phyloP scores from a whole-genome alignment of 2,113 vertebrate species.

The Ciconia boyciana region DNA sequence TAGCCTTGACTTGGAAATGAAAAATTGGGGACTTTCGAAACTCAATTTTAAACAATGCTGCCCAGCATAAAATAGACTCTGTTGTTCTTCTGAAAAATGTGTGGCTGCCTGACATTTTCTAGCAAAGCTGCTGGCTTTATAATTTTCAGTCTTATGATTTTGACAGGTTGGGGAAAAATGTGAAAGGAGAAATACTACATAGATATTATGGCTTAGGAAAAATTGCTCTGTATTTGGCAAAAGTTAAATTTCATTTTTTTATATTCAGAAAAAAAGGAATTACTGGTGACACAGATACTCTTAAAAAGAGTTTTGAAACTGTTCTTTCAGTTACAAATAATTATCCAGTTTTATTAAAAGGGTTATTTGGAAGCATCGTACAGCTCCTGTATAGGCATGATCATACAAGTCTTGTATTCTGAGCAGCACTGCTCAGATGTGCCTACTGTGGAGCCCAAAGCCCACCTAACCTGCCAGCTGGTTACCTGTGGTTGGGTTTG shows the following conservation, averaged over 20 bases:
- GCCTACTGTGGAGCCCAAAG: not conserved
- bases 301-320: not conserved
- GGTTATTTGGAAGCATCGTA: not conserved
- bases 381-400: not conserved
- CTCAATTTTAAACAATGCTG: constrained; percentile 35
- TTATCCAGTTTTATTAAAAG: not conserved
- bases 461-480: not conserved
- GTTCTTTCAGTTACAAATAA: not conserved
- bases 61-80: constrained; percentile 10
- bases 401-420: not conserved
- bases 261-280: not conserved
- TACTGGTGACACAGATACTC: not conserved
- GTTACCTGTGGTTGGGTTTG: not conserved
- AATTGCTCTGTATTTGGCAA: not conserved
- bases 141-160: not conserved
- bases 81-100: constrained; percentile 18
- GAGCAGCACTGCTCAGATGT: not conserved
- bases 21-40: constrained; percentile 2
- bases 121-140: constrained; percentile 15
- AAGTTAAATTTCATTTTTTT: not conserved
- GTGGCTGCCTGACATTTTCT: constrained; percentile 23
- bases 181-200: not conserved
- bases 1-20: constrained; percentile 28
- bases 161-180: not conserved
- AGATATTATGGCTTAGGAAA: not conserved